Percentiles rank a stretch among this genome's conserved stretches.
Conservation (phyloP, 2,888 invertebrate genomes). For the Clostera curtula region DNA sequence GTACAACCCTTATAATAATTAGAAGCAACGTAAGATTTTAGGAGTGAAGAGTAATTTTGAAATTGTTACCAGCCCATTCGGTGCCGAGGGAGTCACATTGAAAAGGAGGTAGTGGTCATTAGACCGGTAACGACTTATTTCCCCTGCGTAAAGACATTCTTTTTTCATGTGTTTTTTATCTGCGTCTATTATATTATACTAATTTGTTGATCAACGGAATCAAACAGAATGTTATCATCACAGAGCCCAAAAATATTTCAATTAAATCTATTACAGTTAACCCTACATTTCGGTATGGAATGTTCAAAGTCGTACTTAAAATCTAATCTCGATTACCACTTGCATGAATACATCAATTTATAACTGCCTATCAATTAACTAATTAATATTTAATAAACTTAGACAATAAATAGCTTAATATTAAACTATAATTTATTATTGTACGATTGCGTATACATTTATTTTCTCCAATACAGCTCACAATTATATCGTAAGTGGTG, state of each 20-base stretch:
- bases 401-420: slow-evolving; percentile 61
- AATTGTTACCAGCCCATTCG: too few relatives aligned
- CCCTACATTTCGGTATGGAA: slow-evolving; percentile 31
- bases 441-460: slow-evolving; percentile 73
- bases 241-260: slow-evolving; percentile 8
- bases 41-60: too few relatives aligned
- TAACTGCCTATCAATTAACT: slow-evolving; percentile 29
- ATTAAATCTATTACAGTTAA: slow-evolving; percentile 13
- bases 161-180: too few relatives aligned
- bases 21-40: too few relatives aligned
- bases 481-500: slow-evolving; percentile 28
- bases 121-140: too few relatives aligned
- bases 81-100: too few relatives aligned
- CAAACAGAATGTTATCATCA: not conserved
- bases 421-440: slow-evolving; percentile 63
- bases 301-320: slow-evolving; percentile 23
- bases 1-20: too few relatives aligned
- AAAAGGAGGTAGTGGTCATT: too few relatives aligned
- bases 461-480: slow-evolving; percentile 65
- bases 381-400: slow-evolving; percentile 52
- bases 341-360: slow-evolving; percentile 42
- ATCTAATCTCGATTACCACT: slow-evolving; percentile 18
- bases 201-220: not conserved
- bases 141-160: too few relatives aligned
- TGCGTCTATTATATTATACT: not conserved